A percentile compares a stretch with the other conserved stretches of the same genome.
phyloP scores from a whole-genome alignment of 2,797 vertebrate genomes.

The Propithecus deckenii region DNA sequence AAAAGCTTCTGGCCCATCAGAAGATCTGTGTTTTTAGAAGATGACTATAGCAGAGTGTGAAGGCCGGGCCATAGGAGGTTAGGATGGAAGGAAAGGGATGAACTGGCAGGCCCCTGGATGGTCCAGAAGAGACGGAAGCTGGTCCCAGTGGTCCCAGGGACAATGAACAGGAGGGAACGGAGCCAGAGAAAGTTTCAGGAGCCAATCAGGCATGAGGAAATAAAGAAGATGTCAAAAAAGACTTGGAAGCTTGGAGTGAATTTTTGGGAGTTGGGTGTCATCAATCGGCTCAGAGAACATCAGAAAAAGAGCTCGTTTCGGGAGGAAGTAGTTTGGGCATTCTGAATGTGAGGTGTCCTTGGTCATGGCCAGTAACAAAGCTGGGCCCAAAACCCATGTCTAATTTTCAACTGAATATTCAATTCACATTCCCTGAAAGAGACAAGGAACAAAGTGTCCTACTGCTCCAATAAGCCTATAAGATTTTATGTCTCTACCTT shows the following conservation, averaged over 20 bases:
- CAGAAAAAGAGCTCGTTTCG: no score
- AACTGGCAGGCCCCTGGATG: no score
- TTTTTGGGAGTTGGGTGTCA: no score
- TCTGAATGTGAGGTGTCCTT: neutral
- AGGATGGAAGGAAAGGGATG: neutral
- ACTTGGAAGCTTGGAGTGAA: neutral
- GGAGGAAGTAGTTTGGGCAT: no score
- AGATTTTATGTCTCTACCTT: neutral
- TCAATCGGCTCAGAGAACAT: neutral
- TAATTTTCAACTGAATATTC: neutral
- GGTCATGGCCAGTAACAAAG: neutral
- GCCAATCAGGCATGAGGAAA: neutral
- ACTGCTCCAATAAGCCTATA: neutral
- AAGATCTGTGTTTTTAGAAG: neutral
- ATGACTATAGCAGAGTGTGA: rapidly evolving
- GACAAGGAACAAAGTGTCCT: neutral
- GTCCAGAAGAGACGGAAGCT: neutral
- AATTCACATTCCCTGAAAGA: neutral
- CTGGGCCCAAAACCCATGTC: neutral
- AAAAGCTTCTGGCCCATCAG: neutral
- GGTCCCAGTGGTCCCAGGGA: neutral
- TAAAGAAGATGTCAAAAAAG: neutral
- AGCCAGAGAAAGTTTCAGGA: neutral
- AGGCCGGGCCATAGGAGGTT: rapidly evolving
- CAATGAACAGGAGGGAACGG: neutral